phyloP scores from a whole-genome alignment of 2,888 invertebrate species.

The Harpalus rufipes region DNA sequence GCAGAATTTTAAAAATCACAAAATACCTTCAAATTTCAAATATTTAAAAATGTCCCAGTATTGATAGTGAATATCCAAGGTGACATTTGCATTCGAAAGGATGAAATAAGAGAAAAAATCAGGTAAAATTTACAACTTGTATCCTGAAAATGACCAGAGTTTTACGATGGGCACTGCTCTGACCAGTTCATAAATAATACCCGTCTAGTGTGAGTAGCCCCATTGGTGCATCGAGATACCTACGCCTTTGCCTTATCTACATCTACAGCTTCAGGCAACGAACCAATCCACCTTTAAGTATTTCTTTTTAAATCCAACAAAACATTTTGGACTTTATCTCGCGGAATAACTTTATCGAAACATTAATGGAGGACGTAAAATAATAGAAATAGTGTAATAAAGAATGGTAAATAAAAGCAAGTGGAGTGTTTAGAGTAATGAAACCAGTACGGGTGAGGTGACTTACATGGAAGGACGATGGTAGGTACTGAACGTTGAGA shows the following conservation, averaged over 20 bases:
- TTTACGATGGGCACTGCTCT: constrained; percentile 40
- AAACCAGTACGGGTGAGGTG: neutral
- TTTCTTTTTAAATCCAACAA: neutral
- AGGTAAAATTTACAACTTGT: constrained; percentile 46
- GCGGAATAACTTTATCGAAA: constrained; percentile 5
- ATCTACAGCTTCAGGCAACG: neutral
- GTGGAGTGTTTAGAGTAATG: constrained; percentile 21
- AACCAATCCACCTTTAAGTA: constrained; percentile 3
- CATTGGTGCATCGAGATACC: neutral
- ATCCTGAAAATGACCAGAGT: constrained; percentile 38
- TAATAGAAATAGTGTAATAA: constrained; percentile 12
- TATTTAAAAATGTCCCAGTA: neutral
- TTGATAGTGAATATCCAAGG: neutral
- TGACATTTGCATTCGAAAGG: neutral
- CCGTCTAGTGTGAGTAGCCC: constrained; percentile 1
- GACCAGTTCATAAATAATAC: constrained; percentile 51
- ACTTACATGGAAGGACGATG: neutral
- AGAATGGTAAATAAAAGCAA: constrained; percentile 8
- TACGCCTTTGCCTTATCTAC: neutral
- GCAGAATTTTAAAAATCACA: too few species aligned
- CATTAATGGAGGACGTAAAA: neutral
- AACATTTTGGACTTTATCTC: neutral
- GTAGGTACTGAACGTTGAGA: constrained; percentile 15
- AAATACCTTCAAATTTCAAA: too few species aligned
- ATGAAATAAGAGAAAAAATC: constrained; percentile 28